These are phyloP conservation scores for Glossosoma conforme DNA, from an alignment of 1,140 invertebrate species.

Conservation along the genomic window DNA sequence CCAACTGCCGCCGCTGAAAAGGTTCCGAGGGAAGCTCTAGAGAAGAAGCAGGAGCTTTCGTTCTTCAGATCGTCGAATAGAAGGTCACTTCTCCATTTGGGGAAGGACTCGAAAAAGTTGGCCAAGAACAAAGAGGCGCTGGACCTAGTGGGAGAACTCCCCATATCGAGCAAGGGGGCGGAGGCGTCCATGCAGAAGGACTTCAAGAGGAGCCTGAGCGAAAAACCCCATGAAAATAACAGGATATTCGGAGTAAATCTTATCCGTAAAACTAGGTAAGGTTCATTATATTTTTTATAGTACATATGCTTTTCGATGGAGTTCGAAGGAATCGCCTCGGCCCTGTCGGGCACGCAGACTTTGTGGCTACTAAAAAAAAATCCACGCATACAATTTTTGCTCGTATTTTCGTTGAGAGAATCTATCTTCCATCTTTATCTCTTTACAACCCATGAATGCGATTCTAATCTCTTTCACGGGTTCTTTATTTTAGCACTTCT, in stretches of 20 bases:
- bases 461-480: too few species aligned
- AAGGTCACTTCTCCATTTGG: conserved; percentile 14
- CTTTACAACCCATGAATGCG: too few species aligned
- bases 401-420: too few species aligned
- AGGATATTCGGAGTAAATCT: conserved; percentile 20
- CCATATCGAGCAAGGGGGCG: not conserved
- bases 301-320: too few species aligned
- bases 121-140: conserved; percentile 10
- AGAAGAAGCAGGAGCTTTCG: conserved; percentile 6
- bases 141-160: not conserved
- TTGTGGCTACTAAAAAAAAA: too few species aligned
- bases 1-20: not conserved
- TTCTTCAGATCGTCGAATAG: not conserved
- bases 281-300: too few species aligned
- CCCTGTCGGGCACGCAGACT: too few species aligned
- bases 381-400: too few species aligned
- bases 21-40: conserved; percentile 3
- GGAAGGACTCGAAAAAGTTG: conserved; percentile 18
- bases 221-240: conserved; percentile 13
- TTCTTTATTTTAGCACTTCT: too few species aligned
- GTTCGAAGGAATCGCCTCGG: too few species aligned
- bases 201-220: conserved; percentile 24
- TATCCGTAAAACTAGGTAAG: conserved; percentile 28
- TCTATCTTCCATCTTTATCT: too few species aligned
- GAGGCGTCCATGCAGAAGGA: conserved; percentile 5